These are phyloP conservation scores for Amphipoea lucens DNA, from an alignment of 2,888 invertebrate species.

Conservation along the genomic window DNA sequence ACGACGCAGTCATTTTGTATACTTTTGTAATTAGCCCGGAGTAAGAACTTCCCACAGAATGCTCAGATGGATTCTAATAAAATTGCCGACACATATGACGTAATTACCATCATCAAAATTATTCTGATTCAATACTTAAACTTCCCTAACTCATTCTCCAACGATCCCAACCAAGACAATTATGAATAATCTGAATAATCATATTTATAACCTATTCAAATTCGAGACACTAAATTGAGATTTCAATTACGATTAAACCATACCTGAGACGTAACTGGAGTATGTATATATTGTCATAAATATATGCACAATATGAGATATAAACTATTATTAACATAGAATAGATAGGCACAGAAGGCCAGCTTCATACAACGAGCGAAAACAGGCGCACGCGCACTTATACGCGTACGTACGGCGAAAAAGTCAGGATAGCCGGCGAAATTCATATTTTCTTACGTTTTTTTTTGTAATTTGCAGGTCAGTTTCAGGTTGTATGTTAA, in stretches of 20 bases:
- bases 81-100: constrained; percentile 24
- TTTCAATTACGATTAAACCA: constrained; percentile 62
- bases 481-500: background rate
- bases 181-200: constrained; percentile 60
- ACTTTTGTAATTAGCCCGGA: background rate
- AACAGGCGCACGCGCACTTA: background rate
- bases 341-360: constrained; percentile 16
- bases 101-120: constrained; percentile 23
- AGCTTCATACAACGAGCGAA: background rate
- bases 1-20: background rate
- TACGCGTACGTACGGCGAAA: too few species aligned
- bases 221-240: constrained; percentile 58
- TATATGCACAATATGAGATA: constrained; percentile 35
- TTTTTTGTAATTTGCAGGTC: background rate
- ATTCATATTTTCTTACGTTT: background rate
- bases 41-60: background rate
- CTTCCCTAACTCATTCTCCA: constrained; percentile 27
- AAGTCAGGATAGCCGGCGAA: background rate
- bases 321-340: constrained; percentile 32
- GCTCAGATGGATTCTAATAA: background rate
- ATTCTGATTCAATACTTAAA: constrained; percentile 1
- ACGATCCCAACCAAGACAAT: constrained; percentile 33
- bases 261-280: constrained; percentile 48
- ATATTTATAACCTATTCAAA: constrained; percentile 61
- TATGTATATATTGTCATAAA: constrained; percentile 33